Percentiles rank a stretch among this genome's conserved stretches.
Evolutionary conservation across 2,113 vertebrate genomes (phyloP).

Genomic region (Butorides virescens): DNA sequence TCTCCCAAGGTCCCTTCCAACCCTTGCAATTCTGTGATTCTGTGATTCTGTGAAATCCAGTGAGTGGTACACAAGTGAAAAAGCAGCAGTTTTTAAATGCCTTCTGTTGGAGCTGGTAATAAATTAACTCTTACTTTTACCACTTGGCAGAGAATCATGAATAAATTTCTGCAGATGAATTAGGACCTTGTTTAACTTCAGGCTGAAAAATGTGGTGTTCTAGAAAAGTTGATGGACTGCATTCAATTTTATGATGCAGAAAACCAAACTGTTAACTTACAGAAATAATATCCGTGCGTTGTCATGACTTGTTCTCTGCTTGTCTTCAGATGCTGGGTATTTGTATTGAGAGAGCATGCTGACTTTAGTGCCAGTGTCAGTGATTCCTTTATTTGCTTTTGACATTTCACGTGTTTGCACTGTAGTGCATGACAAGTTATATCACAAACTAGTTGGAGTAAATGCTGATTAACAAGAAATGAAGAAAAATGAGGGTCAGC

Average conservation of each 20-base stretch:
- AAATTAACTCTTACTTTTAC: slow-evolving; percentile 51
- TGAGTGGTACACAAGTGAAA: background rate
- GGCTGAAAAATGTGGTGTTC: slow-evolving; percentile 26
- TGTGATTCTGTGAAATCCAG: too few relatives aligned
- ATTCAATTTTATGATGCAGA: slow-evolving; percentile 44
- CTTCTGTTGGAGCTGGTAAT: background rate
- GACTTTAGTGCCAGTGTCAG: slow-evolving; percentile 11
- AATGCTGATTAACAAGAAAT: slow-evolving; percentile 3
- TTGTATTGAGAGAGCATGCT: slow-evolving; percentile 22
- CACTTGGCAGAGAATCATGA: background rate
- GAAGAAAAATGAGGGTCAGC: slow-evolving; percentile 13
- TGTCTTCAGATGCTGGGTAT: background rate
- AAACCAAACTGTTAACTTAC: slow-evolving; percentile 41
- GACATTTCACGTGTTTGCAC: background rate
- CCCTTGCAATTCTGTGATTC: too few relatives aligned
- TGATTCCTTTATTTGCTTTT: slow-evolving; percentile 45
- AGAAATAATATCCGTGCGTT: background rate
- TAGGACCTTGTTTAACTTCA: slow-evolving; percentile 37
- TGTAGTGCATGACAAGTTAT: background rate
- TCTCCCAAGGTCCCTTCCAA: too few relatives aligned
- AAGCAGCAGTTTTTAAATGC: background rate
- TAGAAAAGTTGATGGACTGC: slow-evolving; percentile 25
- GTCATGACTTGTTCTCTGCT: slow-evolving; percentile 30
- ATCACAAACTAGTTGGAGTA: background rate
- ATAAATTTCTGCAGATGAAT: slow-evolving; percentile 33